Conservation (phyloP, 2,888 invertebrate species). For the Cheilosia grossa region DNA sequence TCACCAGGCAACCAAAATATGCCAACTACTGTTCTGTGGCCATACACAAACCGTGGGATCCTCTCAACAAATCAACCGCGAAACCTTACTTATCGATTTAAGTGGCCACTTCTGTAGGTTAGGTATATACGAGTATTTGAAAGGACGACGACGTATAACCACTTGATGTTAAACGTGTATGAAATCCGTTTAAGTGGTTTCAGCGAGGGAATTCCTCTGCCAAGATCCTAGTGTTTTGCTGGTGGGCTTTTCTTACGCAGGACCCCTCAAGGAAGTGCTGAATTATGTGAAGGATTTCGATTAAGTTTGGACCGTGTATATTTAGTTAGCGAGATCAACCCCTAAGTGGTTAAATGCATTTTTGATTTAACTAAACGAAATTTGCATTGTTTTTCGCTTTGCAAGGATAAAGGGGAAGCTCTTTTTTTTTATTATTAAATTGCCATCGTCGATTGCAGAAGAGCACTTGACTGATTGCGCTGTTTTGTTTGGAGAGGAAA, state of each 20-base stretch:
- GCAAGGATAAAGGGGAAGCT: conserved; percentile 19
- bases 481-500: conserved; percentile 57
- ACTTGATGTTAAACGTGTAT: conserved; percentile 62
- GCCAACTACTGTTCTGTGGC: conserved; percentile 74
- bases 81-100: conserved; percentile 68
- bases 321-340: conserved; percentile 36
- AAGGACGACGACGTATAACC: conserved; percentile 37
- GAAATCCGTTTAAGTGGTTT: conserved; percentile 53
- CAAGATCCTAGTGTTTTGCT: conserved; percentile 54
- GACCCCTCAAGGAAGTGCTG: conserved; percentile 59
- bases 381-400: conserved; percentile 52
- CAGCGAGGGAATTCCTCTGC: conserved; percentile 9
- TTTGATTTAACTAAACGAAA: neutral
- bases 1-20: conserved; percentile 42
- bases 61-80: conserved; percentile 70
- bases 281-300: conserved; percentile 45
- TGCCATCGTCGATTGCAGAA: conserved; percentile 71
- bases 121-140: neutral
- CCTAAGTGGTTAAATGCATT: conserved; percentile 72
- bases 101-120: conserved; percentile 65
- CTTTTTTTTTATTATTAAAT: conserved; percentile 56
- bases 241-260: conserved; percentile 40
- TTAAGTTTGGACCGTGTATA: neutral
- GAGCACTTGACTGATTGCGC: conserved; percentile 73
- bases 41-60: conserved; percentile 75